phyloP scores from a whole-genome alignment of 2,113 vertebrate species.

The Oncorhynchus clarkii region DNA sequence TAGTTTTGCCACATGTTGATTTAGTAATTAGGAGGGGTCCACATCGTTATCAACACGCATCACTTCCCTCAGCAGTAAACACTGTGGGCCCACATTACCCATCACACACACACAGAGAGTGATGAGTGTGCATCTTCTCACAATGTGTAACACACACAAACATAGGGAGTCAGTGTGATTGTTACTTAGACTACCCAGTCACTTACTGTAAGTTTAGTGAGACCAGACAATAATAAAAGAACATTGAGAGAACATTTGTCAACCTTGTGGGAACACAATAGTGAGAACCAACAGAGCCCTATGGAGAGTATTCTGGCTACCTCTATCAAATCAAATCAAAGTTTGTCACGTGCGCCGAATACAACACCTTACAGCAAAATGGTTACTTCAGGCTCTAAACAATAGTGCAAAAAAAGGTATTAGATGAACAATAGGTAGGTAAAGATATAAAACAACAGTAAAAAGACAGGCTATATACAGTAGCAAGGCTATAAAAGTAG shows the following conservation, averaged over 20 bases:
- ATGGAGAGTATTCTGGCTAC: constrained; percentile 14
- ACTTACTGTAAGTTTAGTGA: not conserved
- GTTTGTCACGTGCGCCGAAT: no score
- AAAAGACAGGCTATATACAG: no score
- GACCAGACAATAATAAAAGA: not conserved
- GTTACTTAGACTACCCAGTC: not conserved
- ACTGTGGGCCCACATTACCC: not conserved
- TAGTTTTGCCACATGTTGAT: constrained; percentile 8
- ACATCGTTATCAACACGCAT: constrained; percentile 22
- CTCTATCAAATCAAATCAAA: no score
- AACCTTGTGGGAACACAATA: constrained; percentile 19
- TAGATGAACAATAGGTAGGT: no score
- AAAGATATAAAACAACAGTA: no score
- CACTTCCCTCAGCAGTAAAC: constrained; percentile 11
- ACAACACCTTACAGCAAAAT: no score
- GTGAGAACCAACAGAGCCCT: constrained; percentile 20
- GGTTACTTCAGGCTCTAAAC: no score
- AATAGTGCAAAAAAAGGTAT: no score
- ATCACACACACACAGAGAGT: not conserved
- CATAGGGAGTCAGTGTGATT: not conserved
- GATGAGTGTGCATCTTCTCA: not conserved
- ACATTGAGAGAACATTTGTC: not conserved
- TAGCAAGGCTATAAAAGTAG: no score
- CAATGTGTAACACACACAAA: not conserved
- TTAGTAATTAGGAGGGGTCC: constrained; percentile 29